Percentiles rank a stretch among this genome's conserved stretches.
These are phyloP conservation scores for Gordius sp. DNA, from an alignment of 2,888 invertebrate species.

Conservation along the genomic window DNA sequence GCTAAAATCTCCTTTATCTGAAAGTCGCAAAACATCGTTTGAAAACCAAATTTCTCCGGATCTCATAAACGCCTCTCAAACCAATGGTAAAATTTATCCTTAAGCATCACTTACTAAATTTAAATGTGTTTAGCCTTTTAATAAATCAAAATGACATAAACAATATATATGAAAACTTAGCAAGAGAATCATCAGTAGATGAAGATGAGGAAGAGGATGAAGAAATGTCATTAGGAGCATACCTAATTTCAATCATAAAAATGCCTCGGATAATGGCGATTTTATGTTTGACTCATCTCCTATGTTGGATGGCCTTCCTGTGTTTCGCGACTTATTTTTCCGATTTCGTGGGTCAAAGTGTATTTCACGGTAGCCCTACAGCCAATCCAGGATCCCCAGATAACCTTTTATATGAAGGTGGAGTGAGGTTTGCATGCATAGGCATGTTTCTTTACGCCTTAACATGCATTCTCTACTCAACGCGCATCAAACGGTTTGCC, in stretches of 20 bases:
- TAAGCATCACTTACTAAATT: too few species aligned
- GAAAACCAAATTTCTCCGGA: too few species aligned
- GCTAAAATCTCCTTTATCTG: too few species aligned
- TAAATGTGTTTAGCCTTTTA: too few species aligned
- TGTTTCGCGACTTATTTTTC: conserved; percentile 13
- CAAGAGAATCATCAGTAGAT: too few species aligned
- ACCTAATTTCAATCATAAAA: not conserved
- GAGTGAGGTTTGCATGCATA: not conserved
- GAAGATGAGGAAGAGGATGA: conserved; percentile 1
- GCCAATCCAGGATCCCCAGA: not conserved
- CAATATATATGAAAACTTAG: too few species aligned
- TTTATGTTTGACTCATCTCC: not conserved
- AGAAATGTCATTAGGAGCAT: not conserved
- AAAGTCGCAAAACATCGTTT: too few species aligned
- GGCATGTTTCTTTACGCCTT: conserved; percentile 2
- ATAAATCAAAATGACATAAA: too few species aligned
- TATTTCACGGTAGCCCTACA: conserved; percentile 1
- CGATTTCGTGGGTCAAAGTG: conserved; percentile 11
- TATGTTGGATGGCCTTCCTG: conserved; percentile 14
- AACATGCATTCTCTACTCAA: conserved; percentile 4
- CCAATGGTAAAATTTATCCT: too few species aligned
- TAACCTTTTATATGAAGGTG: not conserved
- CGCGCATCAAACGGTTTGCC: conserved; percentile 1
- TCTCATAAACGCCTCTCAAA: too few species aligned
- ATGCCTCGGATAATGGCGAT: not conserved